Base-by-base conservation (phyloP, 2,113 vertebrate genomes). In the Aegotheles bennettii region DNA sequence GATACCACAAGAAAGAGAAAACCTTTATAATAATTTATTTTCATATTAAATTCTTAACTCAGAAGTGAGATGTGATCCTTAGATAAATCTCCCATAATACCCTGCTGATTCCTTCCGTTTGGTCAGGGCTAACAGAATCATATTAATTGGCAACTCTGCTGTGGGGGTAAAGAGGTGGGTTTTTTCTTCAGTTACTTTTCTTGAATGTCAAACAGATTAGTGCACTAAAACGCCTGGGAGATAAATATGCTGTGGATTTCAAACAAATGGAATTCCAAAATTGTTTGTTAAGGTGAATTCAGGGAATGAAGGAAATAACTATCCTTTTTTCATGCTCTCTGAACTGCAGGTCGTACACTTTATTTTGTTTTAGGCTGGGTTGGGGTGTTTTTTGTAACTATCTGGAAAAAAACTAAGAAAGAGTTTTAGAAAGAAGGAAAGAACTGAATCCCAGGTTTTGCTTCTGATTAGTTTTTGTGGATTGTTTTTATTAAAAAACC, bases 251-350 rank as follows among this genome's bases (percentile, higher is more conserved):
- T 87, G 70, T 76, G 79, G 65, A 50, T 85, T 81, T 69, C 83
- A 94, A 95, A 84, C 78, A 83, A 93, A 82, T 92, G 31, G 84
- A 87, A 93, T 94, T 71, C 87, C 54, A 43, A 88, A 94, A 75
- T 74, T 86, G 38, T 83, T 94, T 69, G 47, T 87, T 65, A 77
- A 60, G 82, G 69, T 83, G 40, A 90, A 82, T 67, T 67, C 64
- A 40, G 36, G 16, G 35, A 79, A 29, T 19, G 23, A 79, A 70
- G 54, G 56, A 67, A 95, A 68, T 51, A 86, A 86, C 42, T 8
- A 19, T 13, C 26, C 45, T 77, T 88, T 86, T 87, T 63, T 23
- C 19, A 45, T 33, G 42, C 43, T 92, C 38, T 77, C 74, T 76
- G 50, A 76, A 68, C 67, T 75, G 60, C 40, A 84, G 76, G 25